Evolutionary conservation across 1,140 invertebrate genomes (phyloP).

Genomic region (Diorhabda carinulata): DNA sequence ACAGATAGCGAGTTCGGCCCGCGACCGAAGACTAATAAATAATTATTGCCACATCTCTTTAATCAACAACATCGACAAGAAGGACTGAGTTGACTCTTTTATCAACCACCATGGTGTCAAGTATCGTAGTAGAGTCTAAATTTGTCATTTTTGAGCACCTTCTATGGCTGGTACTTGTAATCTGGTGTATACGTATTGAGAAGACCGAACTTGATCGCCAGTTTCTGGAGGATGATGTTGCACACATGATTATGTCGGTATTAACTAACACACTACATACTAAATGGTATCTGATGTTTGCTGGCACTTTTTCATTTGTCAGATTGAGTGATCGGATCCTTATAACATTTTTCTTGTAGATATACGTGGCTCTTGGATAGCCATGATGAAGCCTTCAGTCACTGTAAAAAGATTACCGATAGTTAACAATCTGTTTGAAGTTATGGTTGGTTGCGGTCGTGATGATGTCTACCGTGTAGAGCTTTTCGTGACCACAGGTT

Average conservation of each 20-base stretch:
- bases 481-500: no score
- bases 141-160: not conserved
- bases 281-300: not conserved
- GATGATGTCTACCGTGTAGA: no score
- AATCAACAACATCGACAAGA: no score
- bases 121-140: not conserved
- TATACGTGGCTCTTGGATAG: no score
- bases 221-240: not conserved
- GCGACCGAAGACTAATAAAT: no score
- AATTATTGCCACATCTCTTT: no score
- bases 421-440: not conserved
- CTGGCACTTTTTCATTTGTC: not conserved
- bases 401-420: not conserved
- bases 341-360: not conserved
- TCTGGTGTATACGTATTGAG: no score
- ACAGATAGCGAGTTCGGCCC: no score
- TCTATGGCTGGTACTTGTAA: not conserved
- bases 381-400: not conserved
- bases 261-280: not conserved
- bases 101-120: not conserved
- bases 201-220: not conserved
- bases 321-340: constrained; percentile 1
- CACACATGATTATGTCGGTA: not conserved
- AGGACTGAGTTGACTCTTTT: no score
- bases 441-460: not conserved